A percentile compares a stretch with the other conserved stretches of the same genome.
Evolutionary conservation across 2,797 vertebrate species (phyloP).

Genomic region (Borostomias antarcticus): DNA sequence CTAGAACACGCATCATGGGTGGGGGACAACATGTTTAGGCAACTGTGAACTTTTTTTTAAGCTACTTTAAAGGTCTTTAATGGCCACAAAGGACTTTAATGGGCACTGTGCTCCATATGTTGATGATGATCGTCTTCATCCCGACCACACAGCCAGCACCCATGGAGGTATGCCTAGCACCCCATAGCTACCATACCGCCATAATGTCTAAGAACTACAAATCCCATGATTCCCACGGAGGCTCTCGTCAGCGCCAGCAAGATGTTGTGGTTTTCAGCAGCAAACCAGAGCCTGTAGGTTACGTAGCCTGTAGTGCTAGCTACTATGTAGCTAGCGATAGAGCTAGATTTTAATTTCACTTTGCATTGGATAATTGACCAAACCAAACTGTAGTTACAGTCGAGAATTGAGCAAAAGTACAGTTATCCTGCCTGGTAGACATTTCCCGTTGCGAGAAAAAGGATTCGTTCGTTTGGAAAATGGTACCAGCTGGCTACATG

Average conservation of each 20-base stretch:
- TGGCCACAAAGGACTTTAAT: too few species aligned
- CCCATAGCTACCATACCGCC: too few species aligned
- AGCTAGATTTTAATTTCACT: not conserved
- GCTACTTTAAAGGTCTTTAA: too few species aligned
- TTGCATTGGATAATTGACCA: not conserved
- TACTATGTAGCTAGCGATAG: not conserved
- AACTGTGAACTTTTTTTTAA: too few species aligned
- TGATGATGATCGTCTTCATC: too few species aligned
- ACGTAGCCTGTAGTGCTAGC: slow-evolving; percentile 1
- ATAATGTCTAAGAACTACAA: slow-evolving; percentile 12
- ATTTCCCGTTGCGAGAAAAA: slow-evolving; percentile 33
- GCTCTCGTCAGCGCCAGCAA: not conserved
- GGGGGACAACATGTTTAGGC: too few species aligned
- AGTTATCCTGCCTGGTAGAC: slow-evolving; percentile 25
- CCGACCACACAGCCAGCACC: too few species aligned
- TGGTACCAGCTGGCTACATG: slow-evolving; percentile 21
- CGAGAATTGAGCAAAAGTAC: slow-evolving; percentile 12
- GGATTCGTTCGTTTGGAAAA: not conserved
- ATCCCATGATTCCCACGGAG: not conserved
- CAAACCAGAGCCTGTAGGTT: not conserved
- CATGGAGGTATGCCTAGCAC: too few species aligned
- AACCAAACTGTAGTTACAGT: slow-evolving; percentile 9
- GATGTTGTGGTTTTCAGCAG: not conserved
- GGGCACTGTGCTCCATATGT: too few species aligned
- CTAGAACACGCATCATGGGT: too few species aligned